Base-by-base conservation (phyloP, 2,797 vertebrate species). In the Acomys russatus region DNA sequence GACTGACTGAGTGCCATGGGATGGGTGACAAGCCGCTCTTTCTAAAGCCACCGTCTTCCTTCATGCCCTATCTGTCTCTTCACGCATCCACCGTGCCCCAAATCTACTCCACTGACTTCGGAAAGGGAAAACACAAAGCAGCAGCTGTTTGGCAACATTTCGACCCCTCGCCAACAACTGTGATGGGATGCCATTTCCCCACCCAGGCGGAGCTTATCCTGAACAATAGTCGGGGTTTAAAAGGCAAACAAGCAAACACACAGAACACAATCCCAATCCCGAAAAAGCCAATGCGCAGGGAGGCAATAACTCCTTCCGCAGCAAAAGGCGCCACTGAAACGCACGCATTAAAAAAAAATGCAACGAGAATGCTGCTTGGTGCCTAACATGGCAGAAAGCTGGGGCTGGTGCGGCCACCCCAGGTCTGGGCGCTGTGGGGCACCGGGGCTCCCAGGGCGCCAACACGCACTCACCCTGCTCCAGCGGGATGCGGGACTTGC, bases 91-190 rank as follows among this genome's bases (percentile, higher is more conserved):
- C 94, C 94, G 90, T 96, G 95, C 96, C 97, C 97, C 87, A 98
- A 98, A 98, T 90, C 97, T 56, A 97, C 97, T 97, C 97, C 96
- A 68, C 96, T 96, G 98, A 98, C 97, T 96, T 97, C 86, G 71
- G 97, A 97, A 97, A 97, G 94, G 95, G 94, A 59, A 97, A 97
- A 96, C 97, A 98, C 98, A 98, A 98, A 98, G 98, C 98, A 97
- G 98, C 98, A 98, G 98, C 98, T 98, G 98, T 98, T 98, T 98
- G 98, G 98, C 98, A 98, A 98, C 98, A 98, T 97, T 96, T 98
- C 98, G 96, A 96, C 96, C 97, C 96, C 96, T 98, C 94, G 97
- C 97, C 95, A 97, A 98, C 97, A 98, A 98, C 97, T 97, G 97
- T 94, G 96, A 90, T 95, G 97, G 97, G 97, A 97, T 98, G 98